Conservation (phyloP, 2,888 invertebrate genomes). For the Phasia obesa region DNA sequence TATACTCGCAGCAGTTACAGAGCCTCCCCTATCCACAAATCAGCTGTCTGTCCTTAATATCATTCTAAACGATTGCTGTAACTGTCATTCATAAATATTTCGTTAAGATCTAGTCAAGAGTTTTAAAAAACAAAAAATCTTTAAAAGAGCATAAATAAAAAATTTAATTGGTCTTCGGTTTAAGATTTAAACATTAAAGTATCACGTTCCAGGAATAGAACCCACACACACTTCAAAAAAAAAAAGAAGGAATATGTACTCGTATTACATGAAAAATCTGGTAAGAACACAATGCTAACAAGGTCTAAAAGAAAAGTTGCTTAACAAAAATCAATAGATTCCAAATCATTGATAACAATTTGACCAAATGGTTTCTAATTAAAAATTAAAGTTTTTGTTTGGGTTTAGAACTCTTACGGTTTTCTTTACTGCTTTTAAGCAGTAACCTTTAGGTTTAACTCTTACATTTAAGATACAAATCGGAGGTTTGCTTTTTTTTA, state of each 20-base stretch:
- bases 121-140: not conserved
- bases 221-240: slow-evolving; percentile 10
- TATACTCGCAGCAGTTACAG: no score
- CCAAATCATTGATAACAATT: slow-evolving; percentile 24
- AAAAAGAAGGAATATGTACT: slow-evolving; percentile 20
- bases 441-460: not conserved
- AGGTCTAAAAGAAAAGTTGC: not conserved
- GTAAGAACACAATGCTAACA: slow-evolving; percentile 15
- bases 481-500: slow-evolving; percentile 26
- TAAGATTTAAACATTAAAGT: slow-evolving; percentile 1
- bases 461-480: slow-evolving; percentile 31
- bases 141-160: not conserved
- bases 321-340: slow-evolving; percentile 34
- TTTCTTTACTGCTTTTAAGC: not conserved
- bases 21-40: no score
- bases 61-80: no score
- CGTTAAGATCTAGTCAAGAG: not conserved
- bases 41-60: no score
- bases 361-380: slow-evolving; percentile 46
- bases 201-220: slow-evolving; percentile 43
- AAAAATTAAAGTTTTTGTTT: slow-evolving; percentile 4
- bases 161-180: slow-evolving; percentile 31
- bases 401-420: not conserved
- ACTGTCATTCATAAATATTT: not conserved
- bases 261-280: slow-evolving; percentile 33